These are phyloP conservation scores for Trachurus trachurus DNA, from an alignment of 2,797 vertebrate genomes.

Conservation along the genomic window DNA sequence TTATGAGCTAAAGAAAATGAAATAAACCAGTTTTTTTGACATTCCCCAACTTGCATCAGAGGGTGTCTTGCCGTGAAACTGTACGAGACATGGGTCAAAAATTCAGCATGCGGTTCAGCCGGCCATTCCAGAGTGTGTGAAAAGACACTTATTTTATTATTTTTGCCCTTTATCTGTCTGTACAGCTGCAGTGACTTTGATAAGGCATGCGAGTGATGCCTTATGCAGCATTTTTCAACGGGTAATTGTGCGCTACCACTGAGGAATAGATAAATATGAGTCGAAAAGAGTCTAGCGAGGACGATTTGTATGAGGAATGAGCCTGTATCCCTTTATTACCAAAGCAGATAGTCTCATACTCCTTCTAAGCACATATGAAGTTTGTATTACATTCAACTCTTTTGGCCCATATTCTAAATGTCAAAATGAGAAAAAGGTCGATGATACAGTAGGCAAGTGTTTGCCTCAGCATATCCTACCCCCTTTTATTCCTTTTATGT, in stretches of 20 bases:
- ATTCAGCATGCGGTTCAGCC: slow-evolving; percentile 44
- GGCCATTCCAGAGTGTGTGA: slow-evolving; percentile 45
- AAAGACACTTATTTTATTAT: slow-evolving; percentile 68
- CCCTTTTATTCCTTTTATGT: slow-evolving; percentile 25
- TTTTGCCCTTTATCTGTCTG: slow-evolving; percentile 65
- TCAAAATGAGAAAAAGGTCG: slow-evolving; percentile 21
- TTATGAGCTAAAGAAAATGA: slow-evolving; percentile 38
- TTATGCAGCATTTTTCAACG: slow-evolving; percentile 69
- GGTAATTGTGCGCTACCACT: slow-evolving; percentile 70
- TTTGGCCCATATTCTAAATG: slow-evolving; percentile 36
- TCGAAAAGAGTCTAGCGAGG: slow-evolving; percentile 56
- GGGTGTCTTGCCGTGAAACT: slow-evolving; percentile 36
- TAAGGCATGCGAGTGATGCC: slow-evolving; percentile 65
- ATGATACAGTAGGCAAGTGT: slow-evolving; percentile 7
- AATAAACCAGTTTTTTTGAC: slow-evolving; percentile 25
- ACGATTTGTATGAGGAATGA: slow-evolving; percentile 60
- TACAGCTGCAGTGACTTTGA: slow-evolving; percentile 76
- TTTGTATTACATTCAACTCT: slow-evolving; percentile 48
- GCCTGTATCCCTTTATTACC: slow-evolving; percentile 61
- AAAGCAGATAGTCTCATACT: slow-evolving; percentile 46
- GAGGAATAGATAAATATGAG: slow-evolving; percentile 71
- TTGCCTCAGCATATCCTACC: slow-evolving; percentile 6
- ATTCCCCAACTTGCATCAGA: slow-evolving; percentile 32
- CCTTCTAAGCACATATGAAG: slow-evolving; percentile 43
- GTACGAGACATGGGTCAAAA: slow-evolving; percentile 44